These are phyloP conservation scores for Netelia inedita DNA, from an alignment of 2,888 invertebrate species.

Conservation along the genomic window DNA sequence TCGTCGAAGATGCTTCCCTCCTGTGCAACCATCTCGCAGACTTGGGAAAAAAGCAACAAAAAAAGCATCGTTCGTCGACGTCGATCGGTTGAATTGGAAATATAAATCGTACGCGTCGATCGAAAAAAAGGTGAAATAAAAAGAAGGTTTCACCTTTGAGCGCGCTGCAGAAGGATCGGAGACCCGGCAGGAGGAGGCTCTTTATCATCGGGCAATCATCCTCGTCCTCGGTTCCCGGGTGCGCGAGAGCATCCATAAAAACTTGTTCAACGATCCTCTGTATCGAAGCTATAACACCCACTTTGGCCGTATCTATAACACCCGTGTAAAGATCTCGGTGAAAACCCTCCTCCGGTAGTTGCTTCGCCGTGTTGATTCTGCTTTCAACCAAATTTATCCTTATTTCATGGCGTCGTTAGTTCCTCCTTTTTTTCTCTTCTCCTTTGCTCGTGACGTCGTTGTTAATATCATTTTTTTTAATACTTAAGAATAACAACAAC, in stretches of 20 bases:
- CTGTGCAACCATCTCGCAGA: conserved; percentile 94
- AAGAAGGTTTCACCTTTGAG: conserved; percentile 88
- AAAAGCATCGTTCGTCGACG: conserved; percentile 1
- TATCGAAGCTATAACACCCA: conserved; percentile 94
- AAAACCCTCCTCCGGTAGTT: conserved; percentile 96
- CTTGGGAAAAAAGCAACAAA: conserved; percentile 82
- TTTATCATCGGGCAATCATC: conserved; percentile 94
- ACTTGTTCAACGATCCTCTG: conserved; percentile 95
- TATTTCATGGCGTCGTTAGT: conserved; percentile 7
- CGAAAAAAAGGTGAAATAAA: background rate
- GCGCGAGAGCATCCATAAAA: conserved; percentile 95
- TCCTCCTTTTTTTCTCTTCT: background rate
- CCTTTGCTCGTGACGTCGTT: background rate
- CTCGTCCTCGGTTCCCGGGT: conserved; percentile 92
- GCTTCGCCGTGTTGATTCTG: conserved; percentile 91
- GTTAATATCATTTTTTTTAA: conserved; percentile 8
- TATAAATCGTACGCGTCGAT: background rate
- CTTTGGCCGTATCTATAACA: conserved; percentile 91
- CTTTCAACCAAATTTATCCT: conserved; percentile 1
- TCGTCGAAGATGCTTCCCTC: conserved; percentile 93
- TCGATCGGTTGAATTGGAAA: conserved; percentile 33
- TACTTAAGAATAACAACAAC: too few species aligned
- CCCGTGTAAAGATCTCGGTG: conserved; percentile 94
- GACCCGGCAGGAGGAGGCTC: conserved; percentile 92
- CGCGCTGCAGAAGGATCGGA: conserved; percentile 96